Conservation (phyloP, 1,140 invertebrate genomes). For the Forficula auricularia region DNA sequence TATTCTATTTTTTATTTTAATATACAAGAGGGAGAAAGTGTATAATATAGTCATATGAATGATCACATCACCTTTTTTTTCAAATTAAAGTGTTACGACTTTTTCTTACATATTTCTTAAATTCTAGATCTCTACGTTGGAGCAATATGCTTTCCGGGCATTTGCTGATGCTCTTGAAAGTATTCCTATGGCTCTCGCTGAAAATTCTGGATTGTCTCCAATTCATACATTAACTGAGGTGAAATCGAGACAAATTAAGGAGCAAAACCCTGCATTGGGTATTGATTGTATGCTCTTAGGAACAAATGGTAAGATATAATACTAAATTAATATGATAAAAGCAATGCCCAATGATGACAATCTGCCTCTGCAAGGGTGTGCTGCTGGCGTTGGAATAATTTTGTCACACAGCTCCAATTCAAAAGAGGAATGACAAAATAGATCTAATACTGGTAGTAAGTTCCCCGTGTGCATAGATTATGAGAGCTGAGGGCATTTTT, state of each 20-base stretch:
- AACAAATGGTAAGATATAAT: constrained; percentile 39
- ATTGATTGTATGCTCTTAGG: constrained; percentile 88
- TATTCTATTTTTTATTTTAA: no score
- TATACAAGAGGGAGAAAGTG: not conserved
- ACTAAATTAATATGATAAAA: not conserved
- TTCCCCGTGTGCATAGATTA: no score
- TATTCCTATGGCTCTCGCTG: constrained; percentile 87
- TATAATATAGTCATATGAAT: no score
- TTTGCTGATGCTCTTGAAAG: constrained; percentile 92
- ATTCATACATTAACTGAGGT: constrained; percentile 85
- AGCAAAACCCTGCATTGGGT: constrained; percentile 75
- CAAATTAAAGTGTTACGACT: constrained; percentile 3
- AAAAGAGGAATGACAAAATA: no score
- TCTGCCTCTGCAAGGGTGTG: no score
- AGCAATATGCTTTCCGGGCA: constrained; percentile 92
- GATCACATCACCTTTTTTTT: not conserved
- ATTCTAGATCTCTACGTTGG: constrained; percentile 62
- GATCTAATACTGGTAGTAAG: no score
- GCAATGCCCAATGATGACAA: not conserved
- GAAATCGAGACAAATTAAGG: constrained; percentile 71
- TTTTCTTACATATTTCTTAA: constrained; percentile 8
- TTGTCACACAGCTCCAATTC: no score
- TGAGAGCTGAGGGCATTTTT: no score
- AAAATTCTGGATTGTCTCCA: constrained; percentile 86
- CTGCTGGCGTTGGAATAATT: no score